Conservation (phyloP, 2,888 invertebrate species). For the Villa cingulata region DNA sequence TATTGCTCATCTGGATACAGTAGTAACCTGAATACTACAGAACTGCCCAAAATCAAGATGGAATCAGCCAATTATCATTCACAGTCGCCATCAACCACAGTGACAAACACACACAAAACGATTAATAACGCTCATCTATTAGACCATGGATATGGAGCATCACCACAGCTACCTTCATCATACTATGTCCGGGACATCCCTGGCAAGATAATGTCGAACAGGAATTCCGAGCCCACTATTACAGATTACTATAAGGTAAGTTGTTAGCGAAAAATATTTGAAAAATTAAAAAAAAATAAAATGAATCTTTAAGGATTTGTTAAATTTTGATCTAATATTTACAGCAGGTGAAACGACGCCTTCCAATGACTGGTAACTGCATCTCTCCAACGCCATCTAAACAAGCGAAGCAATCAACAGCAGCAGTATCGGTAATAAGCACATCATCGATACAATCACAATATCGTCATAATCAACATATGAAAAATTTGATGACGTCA, state of each 20-base stretch:
- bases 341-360: conserved; percentile 68
- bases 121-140: conserved; percentile 59
- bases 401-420: conserved; percentile 32
- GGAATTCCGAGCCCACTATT: conserved; percentile 30
- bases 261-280: neutral
- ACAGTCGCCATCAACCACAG: conserved; percentile 6
- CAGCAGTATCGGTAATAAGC: conserved; percentile 12
- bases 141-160: conserved; percentile 78
- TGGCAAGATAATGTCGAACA: conserved; percentile 34
- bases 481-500: conserved; percentile 16
- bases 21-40: too few relatives aligned
- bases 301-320: conserved; percentile 5
- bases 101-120: conserved; percentile 21
- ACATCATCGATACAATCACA: conserved; percentile 4
- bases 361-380: conserved; percentile 48
- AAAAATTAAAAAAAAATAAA: neutral
- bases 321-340: conserved; percentile 12
- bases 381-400: conserved; percentile 42
- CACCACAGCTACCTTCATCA: conserved; percentile 59
- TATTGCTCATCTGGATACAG: too few relatives aligned
- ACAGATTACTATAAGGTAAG: conserved; percentile 35
- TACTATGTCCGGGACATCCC: conserved; percentile 31
- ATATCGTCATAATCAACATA: conserved; percentile 10
- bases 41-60: too few relatives aligned
- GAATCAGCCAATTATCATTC: too few relatives aligned